Conservation (phyloP, 2,797 vertebrate genomes). For the Aldrovandia affinis region DNA sequence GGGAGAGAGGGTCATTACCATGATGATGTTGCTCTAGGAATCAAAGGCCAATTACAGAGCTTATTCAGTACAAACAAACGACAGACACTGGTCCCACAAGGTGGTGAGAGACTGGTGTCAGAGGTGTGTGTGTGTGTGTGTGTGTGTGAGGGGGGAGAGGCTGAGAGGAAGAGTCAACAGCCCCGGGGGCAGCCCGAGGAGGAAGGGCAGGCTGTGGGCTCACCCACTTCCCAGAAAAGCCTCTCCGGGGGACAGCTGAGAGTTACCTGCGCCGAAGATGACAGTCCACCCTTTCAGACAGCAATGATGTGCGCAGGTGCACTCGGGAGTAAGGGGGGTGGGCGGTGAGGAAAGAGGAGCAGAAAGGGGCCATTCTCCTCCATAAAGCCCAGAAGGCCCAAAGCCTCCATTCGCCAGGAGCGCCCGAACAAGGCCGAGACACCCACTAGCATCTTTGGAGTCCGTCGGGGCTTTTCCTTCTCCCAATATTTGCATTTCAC, state of each 20-base stretch:
- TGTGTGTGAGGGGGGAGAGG: background rate
- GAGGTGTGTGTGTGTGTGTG: background rate
- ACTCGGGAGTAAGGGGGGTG: no score
- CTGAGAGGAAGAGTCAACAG: background rate
- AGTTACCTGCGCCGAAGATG: background rate
- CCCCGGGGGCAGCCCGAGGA: background rate
- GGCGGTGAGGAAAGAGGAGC: background rate
- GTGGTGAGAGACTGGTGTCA: background rate
- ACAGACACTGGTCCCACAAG: background rate
- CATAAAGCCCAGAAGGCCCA: no score
- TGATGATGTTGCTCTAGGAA: slow-evolving; percentile 4
- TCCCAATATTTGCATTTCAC: background rate
- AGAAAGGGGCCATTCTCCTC: background rate
- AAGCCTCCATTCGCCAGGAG: background rate
- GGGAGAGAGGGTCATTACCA: slow-evolving; percentile 9
- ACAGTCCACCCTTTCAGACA: background rate
- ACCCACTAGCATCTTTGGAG: no score
- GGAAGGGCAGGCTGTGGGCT: background rate
- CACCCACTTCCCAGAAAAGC: background rate
- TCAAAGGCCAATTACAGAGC: slow-evolving; percentile 2
- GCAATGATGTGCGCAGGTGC: background rate
- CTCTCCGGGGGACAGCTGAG: background rate
- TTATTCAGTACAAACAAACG: slow-evolving; percentile 13
- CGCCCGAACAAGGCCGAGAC: background rate
- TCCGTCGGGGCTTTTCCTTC: background rate